Evolutionary conservation across 2,797 vertebrate species (phyloP), one percentile per base, ranked within the genome.

Genomic region (Spizella passerina): DNA sequence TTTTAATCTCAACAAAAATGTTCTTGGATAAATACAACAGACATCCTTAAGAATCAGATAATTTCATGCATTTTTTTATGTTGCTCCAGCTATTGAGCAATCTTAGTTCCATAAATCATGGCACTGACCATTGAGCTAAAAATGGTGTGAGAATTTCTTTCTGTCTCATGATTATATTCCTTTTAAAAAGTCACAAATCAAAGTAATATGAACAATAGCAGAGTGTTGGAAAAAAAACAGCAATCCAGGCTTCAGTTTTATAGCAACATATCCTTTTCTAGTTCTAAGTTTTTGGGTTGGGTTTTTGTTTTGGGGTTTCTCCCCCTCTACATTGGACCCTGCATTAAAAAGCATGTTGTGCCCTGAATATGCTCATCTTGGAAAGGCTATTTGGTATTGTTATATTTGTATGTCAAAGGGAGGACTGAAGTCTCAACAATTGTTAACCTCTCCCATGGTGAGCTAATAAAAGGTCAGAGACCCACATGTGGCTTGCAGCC

Each of bases 371-470:
- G 65, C 60, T 90, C 39, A 13, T 86, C 90, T 97, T 96, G 95
- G 94, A 95, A 97, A 92, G 78, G 69, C 79, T 32, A 26, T 60
- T 95, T 88, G 69, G 78, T 94, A 96, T 93, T 98, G 96, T 96
- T 98, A 88, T 88, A 76, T 90, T 97, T 98, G 64, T 96, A 93
- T 96, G 96, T 97, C 97, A 97, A 94, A 97, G 88, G 92, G 71
- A 95, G 84, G 87, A 90, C 86, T 91, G 80, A 91, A 96, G 90
- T 60, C 92, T 94, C 92, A 95, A 93, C 95, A 96, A 97, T 93
- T 82, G 91, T 86, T 96, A 97, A 83, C 96, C 95, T 98, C 96
- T 98, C 98, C 97, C 98, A 97, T 94, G 95, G 96, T 94, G 97
- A 97, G 97, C 96, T 97, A 94, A 96, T 72, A 93, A 94, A 93